These are phyloP conservation scores for Mionectes macconnelli DNA, from an alignment of 2,113 vertebrate species.

Conservation along the genomic window DNA sequence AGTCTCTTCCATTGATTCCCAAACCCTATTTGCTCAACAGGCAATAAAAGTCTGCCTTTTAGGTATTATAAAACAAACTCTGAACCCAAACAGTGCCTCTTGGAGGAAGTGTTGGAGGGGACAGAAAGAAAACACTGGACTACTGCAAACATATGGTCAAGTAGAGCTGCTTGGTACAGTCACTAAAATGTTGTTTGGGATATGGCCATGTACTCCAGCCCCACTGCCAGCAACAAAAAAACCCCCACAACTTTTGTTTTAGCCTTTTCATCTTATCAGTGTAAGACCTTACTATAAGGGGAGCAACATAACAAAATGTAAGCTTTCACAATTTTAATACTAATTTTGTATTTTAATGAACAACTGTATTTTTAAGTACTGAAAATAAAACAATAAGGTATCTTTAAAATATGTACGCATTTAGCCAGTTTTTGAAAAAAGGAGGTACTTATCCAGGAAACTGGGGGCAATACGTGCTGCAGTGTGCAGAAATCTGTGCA, in stretches of 20 bases:
- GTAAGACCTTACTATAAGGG: neutral
- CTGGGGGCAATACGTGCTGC: neutral
- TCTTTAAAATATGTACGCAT: neutral
- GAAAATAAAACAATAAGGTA: neutral
- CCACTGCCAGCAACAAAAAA: neutral
- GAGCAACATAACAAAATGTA: neutral
- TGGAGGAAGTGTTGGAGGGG: neutral
- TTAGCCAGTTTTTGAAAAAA: neutral
- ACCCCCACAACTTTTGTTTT: neutral
- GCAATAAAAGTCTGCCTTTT: neutral
- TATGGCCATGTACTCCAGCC: neutral
- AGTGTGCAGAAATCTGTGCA: neutral
- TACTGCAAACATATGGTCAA: neutral
- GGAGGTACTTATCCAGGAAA: neutral
- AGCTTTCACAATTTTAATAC: neutral
- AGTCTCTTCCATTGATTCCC: neutral
- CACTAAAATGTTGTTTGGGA: neutral
- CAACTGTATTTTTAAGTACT: neutral
- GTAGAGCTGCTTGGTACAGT: neutral
- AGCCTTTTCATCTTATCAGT: neutral
- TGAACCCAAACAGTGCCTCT: neutral
- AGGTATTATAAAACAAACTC: neutral
- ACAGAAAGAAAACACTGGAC: neutral
- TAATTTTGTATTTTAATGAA: neutral
- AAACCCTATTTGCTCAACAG: neutral